Evolutionary conservation across 2,113 vertebrate species (phyloP).

Genomic region (Hypanus sabinus): DNA sequence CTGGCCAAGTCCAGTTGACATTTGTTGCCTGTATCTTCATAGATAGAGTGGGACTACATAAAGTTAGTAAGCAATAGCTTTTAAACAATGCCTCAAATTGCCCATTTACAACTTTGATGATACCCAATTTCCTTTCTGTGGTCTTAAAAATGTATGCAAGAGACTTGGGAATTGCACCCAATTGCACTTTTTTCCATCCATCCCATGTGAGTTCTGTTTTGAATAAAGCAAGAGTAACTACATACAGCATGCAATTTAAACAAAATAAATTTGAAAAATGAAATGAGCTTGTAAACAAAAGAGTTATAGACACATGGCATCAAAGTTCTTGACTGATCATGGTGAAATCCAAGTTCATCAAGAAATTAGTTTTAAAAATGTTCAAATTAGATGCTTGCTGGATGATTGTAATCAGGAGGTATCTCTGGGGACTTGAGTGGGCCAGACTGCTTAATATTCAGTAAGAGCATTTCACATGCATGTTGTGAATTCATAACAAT

Average conservation of each 20-base stretch:
- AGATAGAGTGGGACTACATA: neutral
- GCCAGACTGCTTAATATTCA: neutral
- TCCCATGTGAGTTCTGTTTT: neutral
- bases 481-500: neutral
- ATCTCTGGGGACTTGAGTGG: neutral
- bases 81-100: neutral
- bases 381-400: neutral
- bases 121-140: neutral
- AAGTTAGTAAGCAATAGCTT: neutral
- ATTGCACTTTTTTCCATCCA: neutral
- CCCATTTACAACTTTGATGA: neutral
- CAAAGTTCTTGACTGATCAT: neutral
- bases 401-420: neutral
- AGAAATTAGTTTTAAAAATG: neutral
- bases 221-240: neutral
- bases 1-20: too few species aligned
- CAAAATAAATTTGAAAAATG: neutral
- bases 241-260: neutral
- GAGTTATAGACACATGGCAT: neutral
- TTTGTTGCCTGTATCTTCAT: neutral
- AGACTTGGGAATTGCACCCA: neutral
- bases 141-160: neutral
- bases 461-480: neutral
- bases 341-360: neutral
- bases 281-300: neutral